Base-by-base conservation (phyloP, 2,113 vertebrate genomes). In the Fregetta grallaria region DNA sequence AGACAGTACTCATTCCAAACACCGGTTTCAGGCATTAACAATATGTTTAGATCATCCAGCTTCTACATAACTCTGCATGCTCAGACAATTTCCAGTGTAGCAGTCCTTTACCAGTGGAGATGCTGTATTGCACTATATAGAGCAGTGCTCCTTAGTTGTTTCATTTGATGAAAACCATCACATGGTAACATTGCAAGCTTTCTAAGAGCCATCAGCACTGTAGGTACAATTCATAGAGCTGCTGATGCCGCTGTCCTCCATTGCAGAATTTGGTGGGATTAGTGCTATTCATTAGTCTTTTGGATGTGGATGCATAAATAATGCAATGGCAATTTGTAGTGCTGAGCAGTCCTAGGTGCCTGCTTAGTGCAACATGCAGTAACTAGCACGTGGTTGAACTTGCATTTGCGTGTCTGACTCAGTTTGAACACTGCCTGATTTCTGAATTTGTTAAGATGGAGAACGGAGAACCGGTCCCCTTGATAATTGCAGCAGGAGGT, bases 401-500 rank as follows among this genome's bases (percentile, higher is more conserved):
- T 92, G 34, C 40, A 15, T 67, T 77, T 53, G 59, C 6, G 3
- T 79, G 59, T 52, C 72, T 82, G 50, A 58, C 55, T 82, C 65
- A 75, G 15, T 88, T 49, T 92, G 85, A 94, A 83, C 52, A 55
- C 68, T 95, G 82, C 3, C 62, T 95, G 58, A 25, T 84, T 96
- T 96, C 72, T 94, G 58, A 56, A 94, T 83, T 88, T 66, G 89
- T 97, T 92, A 97, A 99, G 99, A 98, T 99, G 98, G 98, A 99
- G 88, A 99, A 98, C 5, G 98, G 97, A 22, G 97, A 98, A 71
- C 98, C 98, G 0, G 92, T 98, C 62, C 99, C 99, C 58, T 98
- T 99, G 94, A 98, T 99, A 97, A 98, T 99, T 80, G 99, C 99
- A 68, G 99, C 99, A 36, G 99, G 99, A 13, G 99, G 99, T 83